Evolutionary conservation across 2,113 vertebrate genomes (phyloP), one percentile per base, ranked within the genome.

Genomic region (Cinclus cinclus): DNA sequence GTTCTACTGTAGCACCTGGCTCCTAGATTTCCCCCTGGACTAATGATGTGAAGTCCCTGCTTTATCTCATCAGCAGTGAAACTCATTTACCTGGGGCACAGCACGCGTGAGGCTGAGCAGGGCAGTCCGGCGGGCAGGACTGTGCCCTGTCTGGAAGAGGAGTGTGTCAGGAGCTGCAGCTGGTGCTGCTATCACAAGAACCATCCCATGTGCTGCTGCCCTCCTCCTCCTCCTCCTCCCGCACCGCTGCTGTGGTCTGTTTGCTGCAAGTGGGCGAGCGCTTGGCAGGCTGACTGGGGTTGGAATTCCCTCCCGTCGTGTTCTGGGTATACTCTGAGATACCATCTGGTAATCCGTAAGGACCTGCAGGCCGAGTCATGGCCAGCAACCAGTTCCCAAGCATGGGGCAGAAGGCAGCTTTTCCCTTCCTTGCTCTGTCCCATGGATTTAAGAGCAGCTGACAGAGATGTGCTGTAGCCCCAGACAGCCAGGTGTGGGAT

Each of bases 101-200:
- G 70, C 70, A 24, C 0, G 0, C 25, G 2, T 41, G 15, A 11
- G 20, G 19, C 42, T 58, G 87, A 81, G 87, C 37, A 2, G 68
- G 64, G 73, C 39, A 6, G 46, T 69, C 62, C 0, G 0, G 55
- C 3, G 5, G 27, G 52, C 44, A 9, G 73, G 55, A 59, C 50
- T 33, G 31, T 4, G 0, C 33, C 35, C 63, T 1, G 0, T 25
- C 33, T 33, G 25, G 8, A 2, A 15, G 11, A 16, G 73, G 31
- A 46, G 35, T 1, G 9, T 41, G 18, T 25, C 2, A 0, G 55
- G 60, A 35, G 4, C 0, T 0, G 21, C 3, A 0, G 3, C 12
- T 9, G n/a, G 53, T 46, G 31, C 2, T 7, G 56, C 13, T 67
- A 23, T 15, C 16, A 1, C 56, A 16, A 8, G 87, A 94, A 23